These are phyloP conservation scores for Melipona quadrifasciata DNA, from an alignment of 1,140 invertebrate genomes.

Conservation along the genomic window DNA sequence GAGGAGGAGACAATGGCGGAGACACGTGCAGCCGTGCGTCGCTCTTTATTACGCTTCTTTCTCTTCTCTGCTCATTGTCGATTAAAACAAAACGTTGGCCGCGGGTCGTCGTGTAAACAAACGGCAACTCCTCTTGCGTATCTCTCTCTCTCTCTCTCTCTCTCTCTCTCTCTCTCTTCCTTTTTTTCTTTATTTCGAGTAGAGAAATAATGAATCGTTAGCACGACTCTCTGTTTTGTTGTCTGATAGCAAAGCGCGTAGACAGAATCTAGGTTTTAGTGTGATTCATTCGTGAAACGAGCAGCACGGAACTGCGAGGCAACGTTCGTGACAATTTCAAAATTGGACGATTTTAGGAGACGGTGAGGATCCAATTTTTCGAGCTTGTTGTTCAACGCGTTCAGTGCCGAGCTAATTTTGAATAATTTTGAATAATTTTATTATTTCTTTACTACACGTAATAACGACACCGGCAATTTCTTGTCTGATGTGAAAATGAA, in stretches of 20 bases:
- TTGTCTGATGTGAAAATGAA: too few species aligned
- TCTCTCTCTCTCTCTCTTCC: constrained; percentile 2
- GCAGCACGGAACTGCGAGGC: background rate
- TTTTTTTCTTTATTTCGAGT: background rate
- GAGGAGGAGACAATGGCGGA: constrained; percentile 58
- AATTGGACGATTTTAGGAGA: background rate
- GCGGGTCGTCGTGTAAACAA: constrained; percentile 60
- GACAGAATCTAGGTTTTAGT: background rate
- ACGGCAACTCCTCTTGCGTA: background rate
- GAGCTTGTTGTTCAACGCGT: too few species aligned
- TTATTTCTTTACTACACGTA: too few species aligned
- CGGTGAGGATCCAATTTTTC: background rate
- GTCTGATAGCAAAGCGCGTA: background rate
- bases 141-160: background rate
- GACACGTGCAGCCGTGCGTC: constrained; percentile 70
- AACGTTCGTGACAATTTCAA: background rate
- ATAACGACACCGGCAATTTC: too few species aligned
- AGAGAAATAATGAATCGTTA: constrained; percentile 59
- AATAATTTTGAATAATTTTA: too few species aligned
- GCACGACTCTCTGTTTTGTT: constrained; percentile 8
- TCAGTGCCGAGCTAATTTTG: too few species aligned
- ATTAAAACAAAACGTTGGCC: constrained; percentile 73
- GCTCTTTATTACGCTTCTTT: constrained; percentile 58
- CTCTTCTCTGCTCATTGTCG: constrained; percentile 64
- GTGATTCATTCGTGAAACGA: constrained; percentile 6